A percentile compares a stretch with the other conserved stretches of the same genome.
phyloP scores from a whole-genome alignment of 2,797 vertebrate species.

The Antennarius maculatus region DNA sequence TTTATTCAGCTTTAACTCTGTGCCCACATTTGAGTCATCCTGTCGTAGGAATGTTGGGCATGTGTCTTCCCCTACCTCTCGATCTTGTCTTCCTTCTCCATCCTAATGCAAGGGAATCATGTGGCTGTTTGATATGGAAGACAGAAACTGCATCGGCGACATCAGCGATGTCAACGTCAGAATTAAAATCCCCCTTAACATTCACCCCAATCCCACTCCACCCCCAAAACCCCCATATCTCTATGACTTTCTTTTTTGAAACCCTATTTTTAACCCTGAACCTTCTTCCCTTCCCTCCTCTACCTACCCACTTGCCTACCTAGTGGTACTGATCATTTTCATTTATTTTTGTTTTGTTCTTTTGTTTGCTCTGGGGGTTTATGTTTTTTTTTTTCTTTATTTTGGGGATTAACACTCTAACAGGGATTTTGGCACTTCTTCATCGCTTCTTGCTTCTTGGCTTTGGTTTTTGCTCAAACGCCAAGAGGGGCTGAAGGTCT shows the following conservation, averaged over 20 bases:
- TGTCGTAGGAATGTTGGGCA: conserved; percentile 51
- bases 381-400: conserved; percentile 58
- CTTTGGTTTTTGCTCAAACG: conserved; percentile 84
- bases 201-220: conserved; percentile 30
- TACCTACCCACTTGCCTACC: conserved; percentile 40
- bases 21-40: conserved; percentile 58
- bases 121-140: conserved; percentile 78
- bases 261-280: conserved; percentile 34
- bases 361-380: conserved; percentile 69
- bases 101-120: conserved; percentile 57
- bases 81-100: conserved; percentile 37
- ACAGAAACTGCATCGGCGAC: conserved; percentile 65
- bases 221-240: conserved; percentile 24
- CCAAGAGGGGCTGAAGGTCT: conserved; percentile 88
- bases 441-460: conserved; percentile 87
- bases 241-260: conserved; percentile 12
- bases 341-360: conserved; percentile 68
- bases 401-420: conserved; percentile 88
- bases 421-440: conserved; percentile 85
- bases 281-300: conserved; percentile 19
- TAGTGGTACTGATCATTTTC: conserved; percentile 64
- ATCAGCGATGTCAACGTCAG: conserved; percentile 44
- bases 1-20: conserved; percentile 6
- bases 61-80: conserved; percentile 4
- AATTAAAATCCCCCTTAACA: conserved; percentile 31